Conservation (phyloP, 64 coral and sea anemone species). For the Stylophora pistillata region DNA sequence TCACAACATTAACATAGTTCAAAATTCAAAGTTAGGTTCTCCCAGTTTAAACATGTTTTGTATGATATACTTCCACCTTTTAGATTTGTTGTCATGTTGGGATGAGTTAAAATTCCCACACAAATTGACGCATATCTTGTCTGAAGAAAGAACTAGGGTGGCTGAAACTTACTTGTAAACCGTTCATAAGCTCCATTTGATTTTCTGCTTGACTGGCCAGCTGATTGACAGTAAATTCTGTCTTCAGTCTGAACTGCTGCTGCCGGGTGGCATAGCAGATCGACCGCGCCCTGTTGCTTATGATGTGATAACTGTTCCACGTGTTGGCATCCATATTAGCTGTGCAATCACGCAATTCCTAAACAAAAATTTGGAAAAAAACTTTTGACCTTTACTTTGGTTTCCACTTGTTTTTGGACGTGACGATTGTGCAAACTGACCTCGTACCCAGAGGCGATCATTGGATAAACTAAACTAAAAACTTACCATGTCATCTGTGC, state of each 20-base stretch:
- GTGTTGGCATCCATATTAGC: constrained; percentile 52
- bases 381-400: no score
- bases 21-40: background rate
- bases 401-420: background rate
- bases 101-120: no score
- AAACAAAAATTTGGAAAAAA: background rate
- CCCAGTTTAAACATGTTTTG: no score
- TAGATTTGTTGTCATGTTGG: no score
- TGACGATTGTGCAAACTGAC: background rate
- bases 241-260: constrained; percentile 71
- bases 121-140: no score
- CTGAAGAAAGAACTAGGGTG: no score
- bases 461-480: background rate
- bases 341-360: constrained; percentile 62
- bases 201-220: constrained; percentile 61
- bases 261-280: constrained; percentile 72
- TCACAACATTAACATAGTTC: background rate
- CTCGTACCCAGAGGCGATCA: background rate
- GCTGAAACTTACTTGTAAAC: constrained; percentile 24
- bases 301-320: constrained; percentile 84
- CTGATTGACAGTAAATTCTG: constrained; percentile 72
- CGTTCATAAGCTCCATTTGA: constrained; percentile 53
- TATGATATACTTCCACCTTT: no score
- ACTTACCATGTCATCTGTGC: constrained; percentile 94
- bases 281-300: constrained; percentile 70